Evolutionary conservation across 2,113 vertebrate genomes (phyloP).

Genomic region (Petroica traversi): DNA sequence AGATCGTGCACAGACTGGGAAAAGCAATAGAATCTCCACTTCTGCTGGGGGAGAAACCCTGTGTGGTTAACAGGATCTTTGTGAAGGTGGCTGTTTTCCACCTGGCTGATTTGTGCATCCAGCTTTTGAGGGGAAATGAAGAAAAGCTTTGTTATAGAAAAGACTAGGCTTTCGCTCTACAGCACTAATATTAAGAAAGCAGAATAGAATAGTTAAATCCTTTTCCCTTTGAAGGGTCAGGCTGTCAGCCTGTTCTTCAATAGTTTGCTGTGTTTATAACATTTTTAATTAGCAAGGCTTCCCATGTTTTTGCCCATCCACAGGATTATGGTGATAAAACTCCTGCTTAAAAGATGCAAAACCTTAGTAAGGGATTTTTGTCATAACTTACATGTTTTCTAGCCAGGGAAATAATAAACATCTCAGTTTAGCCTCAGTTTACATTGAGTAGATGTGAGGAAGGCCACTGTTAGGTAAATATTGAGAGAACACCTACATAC

Average conservation of each 20-base stretch:
- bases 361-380: not conserved
- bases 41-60: not conserved
- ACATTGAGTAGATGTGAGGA: not conserved
- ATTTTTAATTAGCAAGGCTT: not conserved
- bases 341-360: not conserved
- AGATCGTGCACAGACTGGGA: not conserved
- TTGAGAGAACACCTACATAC: not conserved
- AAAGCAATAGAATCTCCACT: not conserved
- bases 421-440: not conserved
- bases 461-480: not conserved
- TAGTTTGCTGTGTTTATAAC: not conserved
- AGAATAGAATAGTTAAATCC: not conserved
- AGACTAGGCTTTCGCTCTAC: not conserved
- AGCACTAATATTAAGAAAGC: not conserved
- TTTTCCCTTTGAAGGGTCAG: not conserved
- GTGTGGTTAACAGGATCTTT: fast-evolving
- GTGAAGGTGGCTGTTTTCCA: not conserved
- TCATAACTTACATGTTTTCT: not conserved
- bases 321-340: not conserved
- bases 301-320: not conserved
- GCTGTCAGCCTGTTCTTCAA: not conserved
- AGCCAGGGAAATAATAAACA: not conserved
- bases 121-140: not conserved
- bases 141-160: not conserved
- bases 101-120: not conserved